phyloP scores from a whole-genome alignment of 2,113 vertebrate genomes.

The Cromileptes altivelis region DNA sequence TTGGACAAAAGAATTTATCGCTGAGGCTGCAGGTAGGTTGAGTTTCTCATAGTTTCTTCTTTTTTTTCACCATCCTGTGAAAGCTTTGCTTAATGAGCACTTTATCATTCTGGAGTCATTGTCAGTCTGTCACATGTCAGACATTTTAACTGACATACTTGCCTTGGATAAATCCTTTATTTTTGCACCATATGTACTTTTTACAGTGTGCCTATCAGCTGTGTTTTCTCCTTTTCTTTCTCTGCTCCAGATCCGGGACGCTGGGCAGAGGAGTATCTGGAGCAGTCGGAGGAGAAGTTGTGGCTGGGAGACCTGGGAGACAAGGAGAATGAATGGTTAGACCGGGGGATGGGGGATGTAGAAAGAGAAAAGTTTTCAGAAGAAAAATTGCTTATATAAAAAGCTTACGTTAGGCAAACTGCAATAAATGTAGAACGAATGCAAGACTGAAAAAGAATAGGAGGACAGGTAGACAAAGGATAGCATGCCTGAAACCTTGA shows the following conservation, averaged over 20 bases:
- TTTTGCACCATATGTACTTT: slow-evolving; percentile 11
- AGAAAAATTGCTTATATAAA: slow-evolving; percentile 1
- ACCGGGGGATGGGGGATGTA: slow-evolving; percentile 49
- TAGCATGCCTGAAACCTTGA: slow-evolving; percentile 16
- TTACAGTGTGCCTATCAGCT: background rate
- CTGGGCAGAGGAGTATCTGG: slow-evolving; percentile 98
- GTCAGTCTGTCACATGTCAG: slow-evolving; percentile 29
- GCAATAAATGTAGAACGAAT: background rate
- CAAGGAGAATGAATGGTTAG: slow-evolving; percentile 87
- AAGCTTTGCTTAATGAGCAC: background rate
- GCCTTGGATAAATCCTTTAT: background rate
- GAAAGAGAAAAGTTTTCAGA: background rate
- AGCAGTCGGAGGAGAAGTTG: slow-evolving; percentile 97
- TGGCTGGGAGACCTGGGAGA: slow-evolving; percentile 96
- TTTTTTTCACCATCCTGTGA: background rate
- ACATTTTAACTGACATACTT: slow-evolving; percentile 12
- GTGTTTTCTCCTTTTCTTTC: background rate
- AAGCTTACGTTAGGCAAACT: background rate
- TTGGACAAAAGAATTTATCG: slow-evolving; percentile 97
- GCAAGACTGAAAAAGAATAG: slow-evolving; percentile 8
- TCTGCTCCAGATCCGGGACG: slow-evolving; percentile 90
- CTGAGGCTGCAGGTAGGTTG: slow-evolving; percentile 91
- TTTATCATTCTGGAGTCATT: slow-evolving; percentile 5
- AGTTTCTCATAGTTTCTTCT: slow-evolving; percentile 2
- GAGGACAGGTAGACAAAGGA: background rate